Base-by-base conservation (phyloP, 1,140 invertebrate species). In the Leptopilina boulardi region DNA sequence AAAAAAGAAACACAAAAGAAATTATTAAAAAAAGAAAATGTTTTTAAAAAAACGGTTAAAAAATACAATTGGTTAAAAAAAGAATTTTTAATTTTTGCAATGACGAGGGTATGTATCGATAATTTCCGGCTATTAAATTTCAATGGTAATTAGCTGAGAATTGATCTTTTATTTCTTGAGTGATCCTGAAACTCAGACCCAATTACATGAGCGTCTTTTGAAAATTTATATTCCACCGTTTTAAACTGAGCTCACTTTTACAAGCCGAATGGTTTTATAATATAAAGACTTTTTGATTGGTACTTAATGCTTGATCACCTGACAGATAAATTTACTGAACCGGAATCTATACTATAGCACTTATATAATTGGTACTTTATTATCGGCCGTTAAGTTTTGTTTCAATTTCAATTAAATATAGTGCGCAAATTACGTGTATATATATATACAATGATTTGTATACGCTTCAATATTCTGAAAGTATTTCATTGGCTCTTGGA, bases 211-310 rank as follows among this genome's bases (percentile, higher is more conserved):
- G 21, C 26, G 15, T 6, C 21, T 59, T 66, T 66, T 30, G 59
- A 30, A 66, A 66, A 66, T 66, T 66, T 66, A 34, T 30, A 26
- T 66, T 66, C 21, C 59, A 66, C n/a, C 59, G 59, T 66, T 66
- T 3, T 8, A 66, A 66, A 13, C 26, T 30, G n/a, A n/a, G n/a
- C n/a, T n/a, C n/a, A n/a, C n/a, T 15, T 66, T 66, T 23, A 26
- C 59, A 66, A 66, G 26, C n/a, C 21, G 59, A 66, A 66, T 66
- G 59, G 26, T 23, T 66, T 66, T 66, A 66, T n/a, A n/a, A n/a
- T n/a, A 66, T 66, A 66, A 66, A 66, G 59, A 66, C 23, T n/a
- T 30, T 66, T 66, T n/a, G 59, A 66, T 66, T 30, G 59, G 59
- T 66, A 66, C 59, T 66, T 66, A n/a, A 66, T 66, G 15, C 23